A percentile compares a stretch with the other conserved stretches of the same genome.
These are phyloP conservation scores for Nemotelus nigrinus DNA, from an alignment of 2,888 invertebrate genomes.

Conservation along the genomic window DNA sequence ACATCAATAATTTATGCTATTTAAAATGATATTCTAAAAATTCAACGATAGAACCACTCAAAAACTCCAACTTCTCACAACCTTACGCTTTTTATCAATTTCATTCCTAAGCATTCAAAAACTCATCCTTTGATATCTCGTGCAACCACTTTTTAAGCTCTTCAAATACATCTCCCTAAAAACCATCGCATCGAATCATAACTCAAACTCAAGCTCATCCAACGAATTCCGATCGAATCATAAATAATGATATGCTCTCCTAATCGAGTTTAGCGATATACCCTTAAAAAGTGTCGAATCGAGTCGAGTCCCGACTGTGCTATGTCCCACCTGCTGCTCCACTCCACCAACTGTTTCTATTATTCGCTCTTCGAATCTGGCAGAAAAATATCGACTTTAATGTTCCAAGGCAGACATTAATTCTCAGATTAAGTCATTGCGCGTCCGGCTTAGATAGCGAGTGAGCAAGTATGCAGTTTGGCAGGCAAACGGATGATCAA, in stretches of 20 bases:
- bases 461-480: background rate
- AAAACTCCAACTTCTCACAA: no score
- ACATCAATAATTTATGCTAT: no score
- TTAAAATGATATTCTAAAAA: no score
- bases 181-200: no score
- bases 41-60: no score
- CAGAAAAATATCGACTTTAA: constrained; percentile 17
- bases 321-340: constrained; percentile 31
- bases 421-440: constrained; percentile 40
- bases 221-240: constrained; percentile 22
- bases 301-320: no score
- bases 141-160: no score
- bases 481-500: background rate
- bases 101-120: no score
- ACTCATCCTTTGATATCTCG: no score
- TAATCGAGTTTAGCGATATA: constrained; percentile 4
- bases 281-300: background rate
- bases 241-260: constrained; percentile 18
- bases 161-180: no score
- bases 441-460: constrained; percentile 31
- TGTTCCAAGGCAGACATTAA: constrained; percentile 33
- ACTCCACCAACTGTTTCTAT: constrained; percentile 24
- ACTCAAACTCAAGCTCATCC: background rate
- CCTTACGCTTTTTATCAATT: no score
- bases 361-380: constrained; percentile 14